These are phyloP conservation scores for Caenorhabditis sp. DNA, from an alignment of 2,888 invertebrate species.

Conservation along the genomic window DNA sequence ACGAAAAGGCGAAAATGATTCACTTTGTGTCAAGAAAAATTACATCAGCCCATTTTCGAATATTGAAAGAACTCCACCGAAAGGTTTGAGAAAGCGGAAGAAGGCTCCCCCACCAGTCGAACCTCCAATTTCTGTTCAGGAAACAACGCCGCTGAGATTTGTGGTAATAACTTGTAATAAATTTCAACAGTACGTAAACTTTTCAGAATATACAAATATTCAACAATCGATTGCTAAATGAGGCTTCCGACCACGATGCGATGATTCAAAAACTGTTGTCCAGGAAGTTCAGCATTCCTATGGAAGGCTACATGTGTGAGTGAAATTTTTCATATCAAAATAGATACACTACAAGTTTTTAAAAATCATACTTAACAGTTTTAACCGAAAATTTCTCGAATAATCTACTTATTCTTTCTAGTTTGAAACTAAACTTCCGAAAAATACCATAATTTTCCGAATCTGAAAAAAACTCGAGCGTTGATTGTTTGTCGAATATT, in stretches of 20 bases:
- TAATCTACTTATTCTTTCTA: too few relatives aligned
- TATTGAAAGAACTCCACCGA: constrained; percentile 4
- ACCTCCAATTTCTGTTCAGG: constrained; percentile 34
- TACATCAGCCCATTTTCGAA: constrained; percentile 32
- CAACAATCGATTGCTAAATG: constrained; percentile 25
- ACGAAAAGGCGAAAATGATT: constrained; percentile 11
- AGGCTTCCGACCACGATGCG: constrained; percentile 55
- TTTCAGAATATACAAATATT: constrained; percentile 24
- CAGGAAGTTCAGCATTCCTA: constrained; percentile 63
- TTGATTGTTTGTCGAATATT: too few relatives aligned
- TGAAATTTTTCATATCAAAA: constrained; percentile 5
- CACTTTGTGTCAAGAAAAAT: constrained; percentile 22
- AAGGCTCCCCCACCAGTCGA: constrained; percentile 28
- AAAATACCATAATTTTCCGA: too few relatives aligned
- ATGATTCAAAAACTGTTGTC: constrained; percentile 62
- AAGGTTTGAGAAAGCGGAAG: constrained; percentile 15
- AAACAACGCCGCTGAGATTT: constrained; percentile 30
- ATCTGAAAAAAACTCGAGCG: too few relatives aligned
- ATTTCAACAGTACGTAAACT: neutral
- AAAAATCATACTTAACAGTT: too few relatives aligned
- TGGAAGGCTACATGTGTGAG: constrained; percentile 67
- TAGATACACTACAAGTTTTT: neutral
- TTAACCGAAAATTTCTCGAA: too few relatives aligned
- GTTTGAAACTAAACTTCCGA: too few relatives aligned
- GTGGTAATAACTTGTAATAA: constrained; percentile 3